These are phyloP conservation scores for Himalopsyche kuldschensis DNA, from an alignment of 2,888 invertebrate species.

Conservation along the genomic window DNA sequence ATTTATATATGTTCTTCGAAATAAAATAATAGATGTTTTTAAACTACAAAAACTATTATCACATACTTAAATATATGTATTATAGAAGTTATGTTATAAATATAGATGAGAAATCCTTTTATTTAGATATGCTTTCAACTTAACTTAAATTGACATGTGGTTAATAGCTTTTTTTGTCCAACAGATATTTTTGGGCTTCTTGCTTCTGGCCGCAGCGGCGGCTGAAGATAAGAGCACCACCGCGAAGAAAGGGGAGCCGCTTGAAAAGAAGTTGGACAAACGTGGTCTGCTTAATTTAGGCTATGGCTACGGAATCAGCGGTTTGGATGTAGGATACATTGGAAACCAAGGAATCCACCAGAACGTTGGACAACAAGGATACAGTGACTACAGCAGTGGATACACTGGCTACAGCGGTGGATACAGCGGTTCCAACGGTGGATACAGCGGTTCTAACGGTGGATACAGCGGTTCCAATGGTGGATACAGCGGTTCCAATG, in stretches of 20 bases:
- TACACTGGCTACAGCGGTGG: constrained; percentile 43
- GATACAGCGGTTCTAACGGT: constrained; percentile 11
- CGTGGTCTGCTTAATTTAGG: constrained; percentile 78
- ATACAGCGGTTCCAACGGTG: neutral
- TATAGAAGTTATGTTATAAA: neutral
- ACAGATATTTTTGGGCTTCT: constrained; percentile 73
- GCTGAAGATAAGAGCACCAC: constrained; percentile 67
- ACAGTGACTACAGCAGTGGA: constrained; percentile 47
- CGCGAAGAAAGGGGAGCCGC: constrained; percentile 60
- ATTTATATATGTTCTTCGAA: too few species aligned
- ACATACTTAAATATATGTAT: neutral
- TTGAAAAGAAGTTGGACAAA: constrained; percentile 80
- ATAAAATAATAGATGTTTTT: too few species aligned
- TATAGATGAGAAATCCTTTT: neutral
- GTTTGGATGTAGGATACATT: constrained; percentile 73
- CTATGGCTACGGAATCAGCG: constrained; percentile 77
- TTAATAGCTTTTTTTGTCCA: constrained; percentile 41
- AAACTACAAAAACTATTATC: too few species aligned
- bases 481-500: constrained; percentile 40
- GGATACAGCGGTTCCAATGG: constrained; percentile 38
- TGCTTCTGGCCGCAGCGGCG: constrained; percentile 74
- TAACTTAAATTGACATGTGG: too few species aligned
- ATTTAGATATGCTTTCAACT: too few species aligned
- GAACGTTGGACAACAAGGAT: constrained; percentile 57
- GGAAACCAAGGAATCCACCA: constrained; percentile 50